Conservation (phyloP, 2,888 invertebrate species). For the Platycheirus rosarum region DNA sequence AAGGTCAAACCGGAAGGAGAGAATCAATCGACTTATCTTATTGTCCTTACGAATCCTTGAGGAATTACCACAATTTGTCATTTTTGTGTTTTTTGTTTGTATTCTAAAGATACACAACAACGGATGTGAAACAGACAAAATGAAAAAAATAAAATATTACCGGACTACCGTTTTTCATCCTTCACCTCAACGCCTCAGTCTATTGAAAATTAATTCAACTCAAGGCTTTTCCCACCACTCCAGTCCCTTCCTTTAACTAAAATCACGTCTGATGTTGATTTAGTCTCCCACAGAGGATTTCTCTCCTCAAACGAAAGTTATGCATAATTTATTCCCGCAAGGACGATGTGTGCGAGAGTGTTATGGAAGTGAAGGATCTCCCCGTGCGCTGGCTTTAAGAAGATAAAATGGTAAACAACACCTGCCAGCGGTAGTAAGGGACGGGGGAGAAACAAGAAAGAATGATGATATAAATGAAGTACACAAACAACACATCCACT, state of each 20-base stretch:
- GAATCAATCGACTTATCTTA: conserved; percentile 22
- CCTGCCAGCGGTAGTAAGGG: conserved; percentile 32
- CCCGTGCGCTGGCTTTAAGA: conserved; percentile 6
- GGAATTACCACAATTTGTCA: conserved; percentile 45
- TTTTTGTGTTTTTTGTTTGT: conserved; percentile 23
- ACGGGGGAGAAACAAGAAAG: conserved; percentile 30
- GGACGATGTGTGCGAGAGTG: conserved; percentile 32
- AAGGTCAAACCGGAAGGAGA: no score
- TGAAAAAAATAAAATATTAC: no score
- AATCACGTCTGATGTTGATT: conserved; percentile 40
- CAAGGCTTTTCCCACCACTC: not conserved
- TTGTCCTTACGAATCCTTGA: conserved; percentile 17
- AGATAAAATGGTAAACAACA: conserved; percentile 53
- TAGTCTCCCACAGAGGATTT: conserved; percentile 38
- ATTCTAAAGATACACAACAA: not conserved
- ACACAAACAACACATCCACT: conserved; percentile 71
- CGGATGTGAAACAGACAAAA: not conserved
- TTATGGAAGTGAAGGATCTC: conserved; percentile 26
- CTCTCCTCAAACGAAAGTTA: conserved; percentile 28
- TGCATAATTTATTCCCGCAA: conserved; percentile 41
- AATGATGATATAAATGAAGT: conserved; percentile 69
- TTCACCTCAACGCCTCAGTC: not conserved
- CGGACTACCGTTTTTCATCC: not conserved
- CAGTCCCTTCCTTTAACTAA: conserved; percentile 1
- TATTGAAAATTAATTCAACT: conserved; percentile 21